phyloP scores from a whole-genome alignment of 2,888 invertebrate genomes.

The Oscheius onirici region DNA sequence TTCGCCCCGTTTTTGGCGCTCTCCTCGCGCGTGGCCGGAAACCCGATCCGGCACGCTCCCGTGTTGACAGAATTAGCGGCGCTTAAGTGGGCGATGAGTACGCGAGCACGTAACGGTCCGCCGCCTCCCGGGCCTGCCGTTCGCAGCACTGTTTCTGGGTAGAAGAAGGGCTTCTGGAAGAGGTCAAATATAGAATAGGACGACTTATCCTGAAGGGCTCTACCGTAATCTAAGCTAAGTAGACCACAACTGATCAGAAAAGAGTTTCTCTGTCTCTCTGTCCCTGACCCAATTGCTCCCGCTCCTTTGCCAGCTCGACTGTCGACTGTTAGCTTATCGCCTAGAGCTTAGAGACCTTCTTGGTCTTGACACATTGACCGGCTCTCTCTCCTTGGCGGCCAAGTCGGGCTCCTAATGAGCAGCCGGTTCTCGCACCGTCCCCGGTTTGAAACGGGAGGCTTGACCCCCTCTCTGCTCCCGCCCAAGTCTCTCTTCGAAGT shows the following conservation, averaged over 20 bases:
- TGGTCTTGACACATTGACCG: not conserved
- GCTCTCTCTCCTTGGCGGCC: not conserved
- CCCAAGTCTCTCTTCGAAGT: conserved; percentile 19
- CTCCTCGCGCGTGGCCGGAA: conserved; percentile 21
- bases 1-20: conserved; percentile 25
- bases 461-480: not conserved
- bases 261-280: too few species aligned
- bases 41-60: conserved; percentile 33
- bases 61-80: conserved; percentile 33
- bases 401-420: conserved; percentile 21
- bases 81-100: conserved; percentile 33
- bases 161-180: too few species aligned
- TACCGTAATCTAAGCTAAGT: too few species aligned
- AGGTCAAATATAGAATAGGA: too few species aligned
- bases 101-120: conserved; percentile 29
- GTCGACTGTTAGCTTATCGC: conserved; percentile 22
- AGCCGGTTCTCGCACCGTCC: conserved; percentile 18
- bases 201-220: too few species aligned
- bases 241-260: too few species aligned
- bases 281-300: not conserved
- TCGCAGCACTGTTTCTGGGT: not conserved
- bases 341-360: not conserved
- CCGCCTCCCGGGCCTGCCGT: conserved; percentile 3
- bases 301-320: not conserved
- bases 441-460: conserved; percentile 18